A percentile compares a stretch with the other conserved stretches of the same genome.
Evolutionary conservation across 2,888 invertebrate species (phyloP).

Genomic region (Sarcophaga variegata): DNA sequence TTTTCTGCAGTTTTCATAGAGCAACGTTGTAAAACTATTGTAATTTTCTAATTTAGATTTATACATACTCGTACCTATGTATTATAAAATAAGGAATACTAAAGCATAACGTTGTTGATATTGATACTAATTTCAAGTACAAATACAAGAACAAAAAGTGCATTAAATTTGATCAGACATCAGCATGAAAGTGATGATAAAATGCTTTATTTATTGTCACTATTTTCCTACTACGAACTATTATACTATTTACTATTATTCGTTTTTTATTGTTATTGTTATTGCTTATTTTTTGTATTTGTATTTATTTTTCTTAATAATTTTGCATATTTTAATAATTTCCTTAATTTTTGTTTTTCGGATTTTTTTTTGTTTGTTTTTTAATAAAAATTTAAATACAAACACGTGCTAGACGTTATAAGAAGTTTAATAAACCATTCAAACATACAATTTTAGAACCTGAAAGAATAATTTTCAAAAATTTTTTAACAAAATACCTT

Average conservation of each 20-base stretch:
- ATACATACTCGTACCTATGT: background rate
- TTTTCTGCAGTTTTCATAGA: background rate
- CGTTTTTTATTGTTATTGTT: background rate
- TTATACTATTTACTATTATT: background rate
- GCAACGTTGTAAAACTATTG: constrained; percentile 44
- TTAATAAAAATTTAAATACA: background rate
- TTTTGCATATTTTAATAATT: constrained; percentile 3
- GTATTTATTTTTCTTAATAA: background rate
- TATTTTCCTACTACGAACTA: constrained; percentile 15
- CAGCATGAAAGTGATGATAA: constrained; percentile 12
- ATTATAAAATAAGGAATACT: background rate
- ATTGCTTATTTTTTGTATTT: background rate
- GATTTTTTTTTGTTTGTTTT: background rate
- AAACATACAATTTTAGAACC: background rate
- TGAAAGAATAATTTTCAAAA: background rate
- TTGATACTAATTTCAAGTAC: constrained; percentile 64
- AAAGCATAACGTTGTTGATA: constrained; percentile 55
- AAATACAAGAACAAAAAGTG: constrained; percentile 22
- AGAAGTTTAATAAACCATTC: constrained; percentile 25
- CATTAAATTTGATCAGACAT: constrained; percentile 6
- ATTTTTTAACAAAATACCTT: background rate
- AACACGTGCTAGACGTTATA: constrained; percentile 40
- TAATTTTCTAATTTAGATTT: constrained; percentile 68
- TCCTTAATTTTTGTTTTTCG: constrained; percentile 3
- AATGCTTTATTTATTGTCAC: constrained; percentile 12